Conservation (phyloP, 2,888 invertebrate genomes). For the Meliscaeva auricollis region DNA sequence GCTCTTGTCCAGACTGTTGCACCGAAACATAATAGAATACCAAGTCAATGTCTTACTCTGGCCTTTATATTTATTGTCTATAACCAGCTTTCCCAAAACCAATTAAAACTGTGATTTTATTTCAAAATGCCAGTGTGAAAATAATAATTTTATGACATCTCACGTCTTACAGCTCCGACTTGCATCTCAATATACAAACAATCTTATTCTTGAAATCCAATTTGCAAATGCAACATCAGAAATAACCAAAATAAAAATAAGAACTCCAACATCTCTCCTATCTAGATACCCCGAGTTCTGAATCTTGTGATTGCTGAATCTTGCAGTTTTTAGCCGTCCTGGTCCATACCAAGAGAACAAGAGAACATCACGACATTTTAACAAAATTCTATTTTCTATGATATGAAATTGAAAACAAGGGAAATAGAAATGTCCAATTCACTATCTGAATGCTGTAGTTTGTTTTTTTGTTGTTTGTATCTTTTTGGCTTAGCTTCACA, state of each 20-base stretch:
- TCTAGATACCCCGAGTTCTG: background rate
- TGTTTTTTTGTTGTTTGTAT: constrained; percentile 44
- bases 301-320: background rate
- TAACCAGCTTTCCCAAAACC: background rate
- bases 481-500: constrained; percentile 3
- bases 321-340: no score
- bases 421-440: constrained; percentile 73
- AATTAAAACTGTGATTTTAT: background rate
- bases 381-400: constrained; percentile 51
- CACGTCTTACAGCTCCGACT: background rate
- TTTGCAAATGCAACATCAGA: constrained; percentile 13
- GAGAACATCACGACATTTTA: constrained; percentile 41
- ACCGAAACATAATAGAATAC: no score
- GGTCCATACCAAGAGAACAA: no score
- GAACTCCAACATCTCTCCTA: background rate
- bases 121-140: background rate
- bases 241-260: background rate
- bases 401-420: constrained; percentile 62
- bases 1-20: no score
- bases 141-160: constrained; percentile 10
- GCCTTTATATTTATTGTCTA: no score
- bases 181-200: constrained; percentile 4
- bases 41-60: no score
- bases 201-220: constrained; percentile 19
- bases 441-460: constrained; percentile 24